Evolutionary conservation across 2,888 invertebrate species (phyloP), one percentile per base, ranked within the genome.

Genomic region (Leucoptera coffeella): DNA sequence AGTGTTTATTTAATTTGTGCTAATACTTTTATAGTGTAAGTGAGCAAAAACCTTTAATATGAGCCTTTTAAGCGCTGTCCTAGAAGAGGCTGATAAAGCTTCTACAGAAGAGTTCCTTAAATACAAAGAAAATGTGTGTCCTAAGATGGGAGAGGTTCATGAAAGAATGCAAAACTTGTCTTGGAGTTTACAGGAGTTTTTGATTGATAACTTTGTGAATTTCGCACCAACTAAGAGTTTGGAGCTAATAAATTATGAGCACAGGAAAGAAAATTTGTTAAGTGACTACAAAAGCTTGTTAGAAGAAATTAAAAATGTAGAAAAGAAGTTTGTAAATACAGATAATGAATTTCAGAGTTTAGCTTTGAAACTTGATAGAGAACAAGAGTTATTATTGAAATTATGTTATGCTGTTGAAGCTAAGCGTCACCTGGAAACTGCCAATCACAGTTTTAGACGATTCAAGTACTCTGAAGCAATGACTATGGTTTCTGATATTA

Each of bases 161-260:
- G 67, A 69, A 39, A 45, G 55, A 32, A 39, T 59, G 11, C 57
- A 65, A 41, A 46, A 62, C 38, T 36, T 69, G 25, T 53, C 60
- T 12, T 65, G 58, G 50, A 52, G 54, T 29, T 42, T 69, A 31
- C 61, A 64, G 33, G 62, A 67, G 38, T 54, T 55, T 33, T 47
- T 65, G 10, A 45, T 53, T 4, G 67, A 69, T 35, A 50, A 50
- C 2, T 55, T 54, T 30, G 45, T 55, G 14, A 54, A 56, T 42
- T 67, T 46, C 29, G 46, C 50, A 2, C 41, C 50, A 12, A 58
- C 64, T 0, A 64, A 61, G 36, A 65, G 59, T 26, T 43, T 69
- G 27, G 65, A 65, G 37, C 62, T 64, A 36, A 35, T 64, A 2
- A 62, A 67, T 34, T 67, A 56, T 30, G 51, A 42, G 19, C 60